phyloP scores from a whole-genome alignment of 2,888 invertebrate species.

The Drosophila paranaensis region DNA sequence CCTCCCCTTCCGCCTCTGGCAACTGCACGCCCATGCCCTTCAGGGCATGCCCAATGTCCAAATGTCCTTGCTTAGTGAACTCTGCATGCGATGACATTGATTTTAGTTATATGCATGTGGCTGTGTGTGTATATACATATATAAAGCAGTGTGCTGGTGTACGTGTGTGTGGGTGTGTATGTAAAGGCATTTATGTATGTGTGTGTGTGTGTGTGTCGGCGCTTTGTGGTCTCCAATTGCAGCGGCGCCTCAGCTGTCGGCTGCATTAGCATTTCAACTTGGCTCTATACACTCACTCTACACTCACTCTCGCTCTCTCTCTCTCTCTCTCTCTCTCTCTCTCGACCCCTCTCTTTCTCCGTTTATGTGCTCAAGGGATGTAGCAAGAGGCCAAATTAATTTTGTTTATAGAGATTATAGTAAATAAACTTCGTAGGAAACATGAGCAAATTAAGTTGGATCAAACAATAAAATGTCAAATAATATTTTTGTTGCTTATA shows the following conservation, averaged over 20 bases:
- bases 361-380: neutral
- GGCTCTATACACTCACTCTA: constrained; percentile 8
- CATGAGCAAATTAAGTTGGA: neutral
- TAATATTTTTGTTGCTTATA: neutral
- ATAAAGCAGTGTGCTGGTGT: neutral
- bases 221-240: constrained; percentile 49
- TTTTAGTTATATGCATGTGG: constrained; percentile 43
- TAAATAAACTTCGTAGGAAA: constrained; percentile 25
- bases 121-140: neutral
- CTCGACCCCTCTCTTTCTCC: constrained; percentile 4
- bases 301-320: neutral
- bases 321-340: constrained; percentile 11
- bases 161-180: neutral
- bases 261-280: constrained; percentile 53
- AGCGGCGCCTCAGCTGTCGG: constrained; percentile 58
- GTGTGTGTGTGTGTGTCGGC: constrained; percentile 13
- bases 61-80: constrained; percentile 69
- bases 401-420: constrained; percentile 43
- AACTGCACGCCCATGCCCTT: constrained; percentile 10
- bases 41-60: constrained; percentile 27
- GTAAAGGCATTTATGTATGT: constrained; percentile 2
- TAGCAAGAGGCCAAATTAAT: constrained; percentile 24
- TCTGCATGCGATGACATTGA: constrained; percentile 74
- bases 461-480: neutral
- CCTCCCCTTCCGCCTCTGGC: neutral